These are phyloP conservation scores for Sorex maritimensis DNA, from an alignment of 2,797 vertebrate species.

Conservation along the genomic window DNA sequence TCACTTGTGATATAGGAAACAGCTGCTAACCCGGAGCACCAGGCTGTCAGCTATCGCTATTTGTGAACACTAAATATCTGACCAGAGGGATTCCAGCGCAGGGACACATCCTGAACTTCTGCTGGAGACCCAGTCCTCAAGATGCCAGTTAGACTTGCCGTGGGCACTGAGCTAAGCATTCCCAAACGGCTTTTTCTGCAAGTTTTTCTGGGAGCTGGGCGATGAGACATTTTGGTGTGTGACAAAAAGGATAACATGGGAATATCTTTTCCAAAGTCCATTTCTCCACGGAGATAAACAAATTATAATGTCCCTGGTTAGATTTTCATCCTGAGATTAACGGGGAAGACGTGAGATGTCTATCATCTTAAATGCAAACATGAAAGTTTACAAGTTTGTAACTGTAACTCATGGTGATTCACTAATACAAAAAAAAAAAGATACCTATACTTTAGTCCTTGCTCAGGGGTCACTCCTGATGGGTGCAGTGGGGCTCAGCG, in stretches of 20 bases:
- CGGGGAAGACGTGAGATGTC: too few species aligned
- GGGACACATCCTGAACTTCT: slow-evolving; percentile 2
- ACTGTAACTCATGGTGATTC: too few species aligned
- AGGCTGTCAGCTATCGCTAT: neutral
- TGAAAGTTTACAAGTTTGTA: too few species aligned
- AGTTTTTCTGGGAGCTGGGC: neutral
- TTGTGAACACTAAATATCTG: neutral
- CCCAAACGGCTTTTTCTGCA: neutral
- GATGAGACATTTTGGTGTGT: neutral
- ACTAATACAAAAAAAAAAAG: too few species aligned
- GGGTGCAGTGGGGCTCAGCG: too few species aligned
- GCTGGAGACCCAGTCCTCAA: slow-evolving; percentile 9
- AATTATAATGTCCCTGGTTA: neutral
- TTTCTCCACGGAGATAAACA: neutral
- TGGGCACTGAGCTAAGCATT: neutral
- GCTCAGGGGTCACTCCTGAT: too few species aligned
- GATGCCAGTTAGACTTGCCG: slow-evolving; percentile 45
- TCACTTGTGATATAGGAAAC: neutral
- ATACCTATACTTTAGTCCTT: too few species aligned
- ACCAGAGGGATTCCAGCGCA: slow-evolving; percentile 5
- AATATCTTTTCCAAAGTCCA: slow-evolving; percentile 4
- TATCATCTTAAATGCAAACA: too few species aligned
- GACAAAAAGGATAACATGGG: neutral
- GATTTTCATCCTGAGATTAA: neutral
- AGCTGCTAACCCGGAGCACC: neutral